Conservation (phyloP, 2,797 vertebrate species). For the Rousettus madagascariensis region DNA sequence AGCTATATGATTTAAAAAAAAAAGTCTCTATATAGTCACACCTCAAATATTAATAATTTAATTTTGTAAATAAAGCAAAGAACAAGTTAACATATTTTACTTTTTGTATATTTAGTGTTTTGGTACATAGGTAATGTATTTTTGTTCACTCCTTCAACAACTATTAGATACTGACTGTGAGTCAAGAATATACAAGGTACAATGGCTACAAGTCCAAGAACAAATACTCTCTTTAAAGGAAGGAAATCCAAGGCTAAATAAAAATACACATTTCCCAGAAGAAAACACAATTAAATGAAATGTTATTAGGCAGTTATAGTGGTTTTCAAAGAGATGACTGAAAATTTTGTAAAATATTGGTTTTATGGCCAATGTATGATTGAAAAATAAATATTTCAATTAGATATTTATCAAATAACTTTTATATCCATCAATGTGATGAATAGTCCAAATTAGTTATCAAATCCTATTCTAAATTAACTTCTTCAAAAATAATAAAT, state of each 20-base stretch:
- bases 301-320: conserved; percentile 34
- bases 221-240: conserved; percentile 45
- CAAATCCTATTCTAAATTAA: conserved; percentile 63
- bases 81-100: conserved; percentile 29
- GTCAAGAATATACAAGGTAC: background rate
- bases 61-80: conserved; percentile 55
- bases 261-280: conserved; percentile 58
- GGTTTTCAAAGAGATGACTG: conserved; percentile 61
- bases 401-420: conserved; percentile 60
- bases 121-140: conserved; percentile 33
- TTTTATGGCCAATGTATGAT: conserved; percentile 60
- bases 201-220: background rate
- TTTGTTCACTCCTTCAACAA: conserved; percentile 50
- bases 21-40: background rate
- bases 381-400: conserved; percentile 69
- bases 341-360: conserved; percentile 69
- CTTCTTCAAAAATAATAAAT: conserved; percentile 60
- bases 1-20: background rate
- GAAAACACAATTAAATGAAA: conserved; percentile 37
- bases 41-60: conserved; percentile 18
- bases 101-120: conserved; percentile 34
- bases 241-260: conserved; percentile 36
- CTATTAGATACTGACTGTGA: background rate
- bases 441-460: conserved; percentile 67
- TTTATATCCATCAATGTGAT: conserved; percentile 83